phyloP scores from a whole-genome alignment of 1,140 invertebrate genomes.

The Diachasmimorpha longicaudata region DNA sequence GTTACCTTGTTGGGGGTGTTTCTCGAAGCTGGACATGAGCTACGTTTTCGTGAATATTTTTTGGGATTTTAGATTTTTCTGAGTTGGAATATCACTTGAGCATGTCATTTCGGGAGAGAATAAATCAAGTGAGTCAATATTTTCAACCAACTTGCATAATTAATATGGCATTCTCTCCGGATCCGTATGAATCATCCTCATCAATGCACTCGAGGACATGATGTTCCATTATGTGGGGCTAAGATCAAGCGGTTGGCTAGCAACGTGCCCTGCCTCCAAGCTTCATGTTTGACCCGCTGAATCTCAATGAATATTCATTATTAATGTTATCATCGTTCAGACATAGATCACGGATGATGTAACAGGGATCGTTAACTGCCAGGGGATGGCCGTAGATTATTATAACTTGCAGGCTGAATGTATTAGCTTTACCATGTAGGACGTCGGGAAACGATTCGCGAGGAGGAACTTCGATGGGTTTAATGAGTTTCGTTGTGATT shows the following conservation, averaged over 20 bases:
- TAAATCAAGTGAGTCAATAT: no score
- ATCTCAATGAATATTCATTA: conserved; percentile 1
- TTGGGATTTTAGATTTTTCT: no score
- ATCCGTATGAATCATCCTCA: neutral
- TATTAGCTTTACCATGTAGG: neutral
- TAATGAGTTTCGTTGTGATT: neutral
- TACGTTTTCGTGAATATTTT: no score
- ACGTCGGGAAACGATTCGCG: neutral
- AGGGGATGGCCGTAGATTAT: neutral
- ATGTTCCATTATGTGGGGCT: neutral
- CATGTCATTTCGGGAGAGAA: no score
- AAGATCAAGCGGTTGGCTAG: neutral
- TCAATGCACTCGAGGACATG: neutral
- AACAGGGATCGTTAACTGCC: neutral
- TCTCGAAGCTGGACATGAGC: no score
- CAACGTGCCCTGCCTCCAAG: neutral
- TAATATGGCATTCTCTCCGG: no score
- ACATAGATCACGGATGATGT: neutral
- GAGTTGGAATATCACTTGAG: no score
- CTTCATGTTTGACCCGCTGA: neutral
- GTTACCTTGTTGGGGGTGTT: no score
- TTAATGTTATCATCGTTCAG: neutral
- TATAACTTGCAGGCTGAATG: neutral
- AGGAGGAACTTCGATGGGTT: neutral
- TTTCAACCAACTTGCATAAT: no score